Evolutionary conservation across 2,888 invertebrate genomes (phyloP).

Genomic region (Heliothis peltigera): DNA sequence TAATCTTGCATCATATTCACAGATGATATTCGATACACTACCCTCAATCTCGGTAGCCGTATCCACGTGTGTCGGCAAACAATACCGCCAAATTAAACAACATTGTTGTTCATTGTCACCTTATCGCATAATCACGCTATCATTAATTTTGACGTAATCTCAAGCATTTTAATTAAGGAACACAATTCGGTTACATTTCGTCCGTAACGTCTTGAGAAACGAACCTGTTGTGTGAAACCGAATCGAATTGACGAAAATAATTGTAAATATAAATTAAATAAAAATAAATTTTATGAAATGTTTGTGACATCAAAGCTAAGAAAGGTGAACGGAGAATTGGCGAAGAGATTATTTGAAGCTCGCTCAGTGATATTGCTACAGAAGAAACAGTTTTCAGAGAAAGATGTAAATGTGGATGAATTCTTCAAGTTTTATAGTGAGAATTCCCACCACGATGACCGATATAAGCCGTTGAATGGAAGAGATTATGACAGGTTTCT

Average conservation of each 20-base stretch:
- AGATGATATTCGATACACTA: conserved; percentile 8
- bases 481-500: conserved; percentile 80
- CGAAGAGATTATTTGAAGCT: conserved; percentile 65
- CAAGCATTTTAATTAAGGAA: conserved; percentile 34
- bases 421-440: conserved; percentile 81
- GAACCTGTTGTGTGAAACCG: conserved; percentile 6
- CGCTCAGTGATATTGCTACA: conserved; percentile 60
- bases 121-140: conserved; percentile 56
- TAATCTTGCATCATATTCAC: no score
- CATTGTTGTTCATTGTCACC: conserved; percentile 15
- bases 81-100: conserved; percentile 10
- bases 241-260: not conserved
- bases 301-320: conserved; percentile 60
- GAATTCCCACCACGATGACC: conserved; percentile 62
- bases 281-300: conserved; percentile 52
- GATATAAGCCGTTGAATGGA: conserved; percentile 71
- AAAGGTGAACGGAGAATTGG: conserved; percentile 60
- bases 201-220: conserved; percentile 5
- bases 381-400: conserved; percentile 65
- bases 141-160: conserved; percentile 50
- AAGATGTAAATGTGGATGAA: conserved; percentile 65
- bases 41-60: conserved; percentile 22
- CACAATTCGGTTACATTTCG: conserved; percentile 40
- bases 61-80: conserved; percentile 1
- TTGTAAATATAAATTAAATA: no score